Evolutionary conservation across 1,140 invertebrate species (phyloP).

Genomic region (Drosophila equinoxialis): DNA sequence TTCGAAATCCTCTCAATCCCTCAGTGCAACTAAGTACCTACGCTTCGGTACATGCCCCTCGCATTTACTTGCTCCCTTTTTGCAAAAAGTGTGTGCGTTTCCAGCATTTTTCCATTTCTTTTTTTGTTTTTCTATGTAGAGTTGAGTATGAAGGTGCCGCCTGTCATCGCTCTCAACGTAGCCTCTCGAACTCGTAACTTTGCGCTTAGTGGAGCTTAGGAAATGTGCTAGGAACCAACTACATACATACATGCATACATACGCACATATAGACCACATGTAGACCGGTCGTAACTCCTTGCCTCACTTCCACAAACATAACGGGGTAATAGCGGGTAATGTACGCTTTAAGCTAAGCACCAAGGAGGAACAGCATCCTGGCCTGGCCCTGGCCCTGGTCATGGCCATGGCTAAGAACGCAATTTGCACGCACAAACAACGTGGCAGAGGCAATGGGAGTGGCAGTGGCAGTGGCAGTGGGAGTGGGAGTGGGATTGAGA

Average conservation of each 20-base stretch:
- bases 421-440: constrained; percentile 68
- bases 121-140: not conserved
- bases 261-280: not conserved
- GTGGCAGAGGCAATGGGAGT: not conserved
- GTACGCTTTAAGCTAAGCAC: constrained; percentile 64
- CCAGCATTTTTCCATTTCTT: not conserved
- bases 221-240: constrained; percentile 41
- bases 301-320: constrained; percentile 33
- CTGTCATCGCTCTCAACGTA: constrained; percentile 14
- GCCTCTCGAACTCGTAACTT: constrained; percentile 45
- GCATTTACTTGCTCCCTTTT: not conserved
- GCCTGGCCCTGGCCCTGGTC: not conserved
- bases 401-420: constrained; percentile 23
- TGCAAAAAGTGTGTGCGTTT: not conserved
- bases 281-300: constrained; percentile 36
- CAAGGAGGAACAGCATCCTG: constrained; percentile 23
- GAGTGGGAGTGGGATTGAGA: not conserved
- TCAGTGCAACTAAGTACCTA: constrained; percentile 13
- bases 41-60: not conserved
- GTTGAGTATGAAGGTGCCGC: not conserved
- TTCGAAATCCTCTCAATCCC: constrained; percentile 8
- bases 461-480: not conserved
- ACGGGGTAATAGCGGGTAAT: constrained; percentile 76
- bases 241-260: not conserved
- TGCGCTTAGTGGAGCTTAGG: constrained; percentile 57